These are phyloP conservation scores for Nipponia nippon DNA, from an alignment of 2,113 vertebrate genomes.

Conservation along the genomic window DNA sequence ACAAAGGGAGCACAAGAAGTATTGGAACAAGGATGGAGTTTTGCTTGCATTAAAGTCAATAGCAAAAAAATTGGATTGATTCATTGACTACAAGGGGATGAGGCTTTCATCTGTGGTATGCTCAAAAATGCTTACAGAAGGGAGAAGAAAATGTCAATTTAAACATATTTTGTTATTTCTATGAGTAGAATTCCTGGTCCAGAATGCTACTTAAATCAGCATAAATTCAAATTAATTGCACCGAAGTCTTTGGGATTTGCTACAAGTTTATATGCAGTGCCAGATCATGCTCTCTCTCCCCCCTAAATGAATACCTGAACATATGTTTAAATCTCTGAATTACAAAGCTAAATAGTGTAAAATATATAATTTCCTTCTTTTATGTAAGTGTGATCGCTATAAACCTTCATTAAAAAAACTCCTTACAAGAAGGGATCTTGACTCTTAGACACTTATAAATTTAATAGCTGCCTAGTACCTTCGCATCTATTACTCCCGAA, in stretches of 20 bases:
- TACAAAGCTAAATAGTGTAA: conserved; percentile 4
- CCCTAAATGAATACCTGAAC: not conserved
- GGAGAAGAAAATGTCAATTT: not conserved
- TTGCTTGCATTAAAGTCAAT: not conserved
- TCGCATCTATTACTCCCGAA: not conserved
- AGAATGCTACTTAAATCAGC: not conserved
- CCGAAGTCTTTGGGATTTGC: not conserved
- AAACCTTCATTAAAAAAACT: conserved; percentile 16
- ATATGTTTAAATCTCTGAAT: conserved; percentile 28
- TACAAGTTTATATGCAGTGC: not conserved
- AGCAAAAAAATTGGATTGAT: not conserved
- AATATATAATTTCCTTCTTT: not conserved
- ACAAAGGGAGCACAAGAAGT: not conserved
- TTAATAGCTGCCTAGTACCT: not conserved
- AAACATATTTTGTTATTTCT: not conserved
- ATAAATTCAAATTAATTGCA: not conserved
- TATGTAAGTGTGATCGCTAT: not conserved
- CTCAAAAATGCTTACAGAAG: not conserved
- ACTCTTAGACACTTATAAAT: not conserved
- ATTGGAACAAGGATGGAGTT: not conserved
- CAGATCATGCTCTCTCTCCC: not conserved
- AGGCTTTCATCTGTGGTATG: not conserved
- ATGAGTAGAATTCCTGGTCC: not conserved
- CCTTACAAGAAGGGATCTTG: not conserved
- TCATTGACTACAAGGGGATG: not conserved